Percentiles rank a stretch among this genome's conserved stretches.
These are phyloP conservation scores for Diaprepes abbreviatus DNA, from an alignment of 2,888 invertebrate genomes.

Conservation along the genomic window DNA sequence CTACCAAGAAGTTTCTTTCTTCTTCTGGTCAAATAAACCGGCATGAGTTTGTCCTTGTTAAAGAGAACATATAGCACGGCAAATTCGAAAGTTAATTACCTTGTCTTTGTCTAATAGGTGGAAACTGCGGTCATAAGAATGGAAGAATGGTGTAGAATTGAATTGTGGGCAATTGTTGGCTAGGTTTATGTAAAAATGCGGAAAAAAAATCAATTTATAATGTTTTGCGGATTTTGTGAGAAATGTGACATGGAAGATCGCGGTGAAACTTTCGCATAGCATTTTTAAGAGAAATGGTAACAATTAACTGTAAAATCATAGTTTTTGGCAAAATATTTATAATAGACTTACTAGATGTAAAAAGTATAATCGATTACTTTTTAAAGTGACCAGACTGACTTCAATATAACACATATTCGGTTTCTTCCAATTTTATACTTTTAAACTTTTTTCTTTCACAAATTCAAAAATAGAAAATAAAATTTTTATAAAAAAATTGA, in stretches of 20 bases:
- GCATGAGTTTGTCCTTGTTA: slow-evolving; percentile 44
- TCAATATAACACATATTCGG: too few relatives aligned
- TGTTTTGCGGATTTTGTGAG: not conserved
- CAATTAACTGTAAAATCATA: too few relatives aligned
- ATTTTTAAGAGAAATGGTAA: too few relatives aligned
- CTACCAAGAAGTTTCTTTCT: slow-evolving; percentile 51
- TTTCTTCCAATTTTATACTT: too few relatives aligned
- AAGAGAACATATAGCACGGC: slow-evolving; percentile 54
- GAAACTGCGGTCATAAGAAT: slow-evolving; percentile 20
- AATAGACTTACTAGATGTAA: too few relatives aligned
- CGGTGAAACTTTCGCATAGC: not conserved
- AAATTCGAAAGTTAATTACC: slow-evolving; percentile 56
- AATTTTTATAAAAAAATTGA: too few relatives aligned
- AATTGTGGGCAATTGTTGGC: slow-evolving; percentile 19
- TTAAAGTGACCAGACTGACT: too few relatives aligned
- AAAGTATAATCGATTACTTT: too few relatives aligned
- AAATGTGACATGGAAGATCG: not conserved
- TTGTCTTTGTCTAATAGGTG: slow-evolving; percentile 49
- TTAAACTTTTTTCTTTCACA: too few relatives aligned
- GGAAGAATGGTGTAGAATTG: slow-evolving; percentile 30
- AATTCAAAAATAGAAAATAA: too few relatives aligned
- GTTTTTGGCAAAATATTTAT: too few relatives aligned
- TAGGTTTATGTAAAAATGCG: slow-evolving; percentile 10
- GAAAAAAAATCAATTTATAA: slow-evolving; percentile 3
- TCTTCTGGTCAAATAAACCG: slow-evolving; percentile 26